A percentile compares a stretch with the other conserved stretches of the same genome.
Conservation (phyloP, 2,113 vertebrate species). For the Melanerpes formicivorus region DNA sequence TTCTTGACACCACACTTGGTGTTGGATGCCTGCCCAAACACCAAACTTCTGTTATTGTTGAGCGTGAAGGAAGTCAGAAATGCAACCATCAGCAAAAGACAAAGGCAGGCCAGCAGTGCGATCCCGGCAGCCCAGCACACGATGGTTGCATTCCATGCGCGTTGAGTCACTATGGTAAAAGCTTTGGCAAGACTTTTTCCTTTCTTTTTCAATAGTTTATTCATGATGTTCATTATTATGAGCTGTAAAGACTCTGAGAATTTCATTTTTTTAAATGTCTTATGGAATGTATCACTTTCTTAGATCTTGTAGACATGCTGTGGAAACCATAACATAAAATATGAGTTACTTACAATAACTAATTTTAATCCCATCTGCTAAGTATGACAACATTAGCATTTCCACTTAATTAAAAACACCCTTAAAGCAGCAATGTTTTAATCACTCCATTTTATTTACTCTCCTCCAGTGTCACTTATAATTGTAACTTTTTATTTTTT, state of each 20-base stretch:
- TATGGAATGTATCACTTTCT: constrained; percentile 87
- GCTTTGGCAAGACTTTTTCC: constrained; percentile 72
- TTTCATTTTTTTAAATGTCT: constrained; percentile 86
- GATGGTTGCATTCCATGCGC: constrained; percentile 78
- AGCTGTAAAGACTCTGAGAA: constrained; percentile 84
- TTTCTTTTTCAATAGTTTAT: constrained; percentile 74
- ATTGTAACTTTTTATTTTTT: constrained; percentile 91
- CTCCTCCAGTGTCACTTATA: constrained; percentile 86
- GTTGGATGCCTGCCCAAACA: constrained; percentile 76
- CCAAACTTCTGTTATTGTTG: constrained; percentile 81
- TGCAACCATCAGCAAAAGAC: constrained; percentile 78
- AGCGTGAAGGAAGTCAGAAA: constrained; percentile 76
- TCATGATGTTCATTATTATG: constrained; percentile 86
- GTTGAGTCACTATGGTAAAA: constrained; percentile 83
- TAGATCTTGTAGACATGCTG: constrained; percentile 90
- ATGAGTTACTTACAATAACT: constrained; percentile 99
- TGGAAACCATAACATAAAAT: constrained; percentile 97
- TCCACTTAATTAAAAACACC: constrained; percentile 98
- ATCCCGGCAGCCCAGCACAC: constrained; percentile 76
- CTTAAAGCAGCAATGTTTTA: constrained; percentile 97
- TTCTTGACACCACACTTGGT: constrained; percentile 79
- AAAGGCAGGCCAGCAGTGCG: constrained; percentile 72
- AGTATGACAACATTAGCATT: constrained; percentile 99
- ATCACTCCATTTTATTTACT: constrained; percentile 98
- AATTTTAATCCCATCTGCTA: constrained; percentile 99